Evolutionary conservation across 2,888 invertebrate species (phyloP), one percentile per base, ranked within the genome.

Genomic region (Meteorus cinctellus): DNA sequence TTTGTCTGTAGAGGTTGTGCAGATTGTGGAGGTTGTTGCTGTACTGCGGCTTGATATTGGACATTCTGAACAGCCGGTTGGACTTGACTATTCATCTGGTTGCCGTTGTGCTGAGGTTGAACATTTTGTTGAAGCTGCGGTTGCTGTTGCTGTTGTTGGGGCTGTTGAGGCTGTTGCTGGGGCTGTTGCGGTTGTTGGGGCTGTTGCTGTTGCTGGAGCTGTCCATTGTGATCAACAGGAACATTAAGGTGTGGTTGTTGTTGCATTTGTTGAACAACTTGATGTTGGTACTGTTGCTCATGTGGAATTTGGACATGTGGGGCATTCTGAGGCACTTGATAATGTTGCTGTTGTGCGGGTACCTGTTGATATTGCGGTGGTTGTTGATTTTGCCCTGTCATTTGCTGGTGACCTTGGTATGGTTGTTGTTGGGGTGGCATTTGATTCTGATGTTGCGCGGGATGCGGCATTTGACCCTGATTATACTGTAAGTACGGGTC

Each of bases 241-340:
- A 77, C 79, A 36, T 81, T 81, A 71, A 78, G 68, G 14, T 68
- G 79, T 71, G 67, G 14, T 63, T 34, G 67, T 63, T 74, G 74
- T 31, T 81, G 78, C 31, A 82, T 81, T 51, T 84, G 86, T 60
- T 84, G 86, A 29, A 84, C 83, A 55, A 79, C 24, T 72, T 84
- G 84, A 71, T 79, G 82, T 48, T 86, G 84, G 12, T 80, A 74
- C 55, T 81, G 80, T 69, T 77, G 83, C 19, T 83, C 84, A 16
- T 81, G 83, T 79, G 81, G 63, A 34, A 79, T 77, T 71, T 82
- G 84, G 45, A 71, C 77, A 4, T 78, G 80, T 81, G 60, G 72
- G 36, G 75, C 81, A 79, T 79, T 77, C 5, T 75, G 78, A 16
- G 76, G 79, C 14, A 71, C 76, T 62, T 62, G 76, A 60, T 79